These are phyloP conservation scores for Asteroscopus sphinx DNA, from an alignment of 2,888 invertebrate species.

Conservation along the genomic window DNA sequence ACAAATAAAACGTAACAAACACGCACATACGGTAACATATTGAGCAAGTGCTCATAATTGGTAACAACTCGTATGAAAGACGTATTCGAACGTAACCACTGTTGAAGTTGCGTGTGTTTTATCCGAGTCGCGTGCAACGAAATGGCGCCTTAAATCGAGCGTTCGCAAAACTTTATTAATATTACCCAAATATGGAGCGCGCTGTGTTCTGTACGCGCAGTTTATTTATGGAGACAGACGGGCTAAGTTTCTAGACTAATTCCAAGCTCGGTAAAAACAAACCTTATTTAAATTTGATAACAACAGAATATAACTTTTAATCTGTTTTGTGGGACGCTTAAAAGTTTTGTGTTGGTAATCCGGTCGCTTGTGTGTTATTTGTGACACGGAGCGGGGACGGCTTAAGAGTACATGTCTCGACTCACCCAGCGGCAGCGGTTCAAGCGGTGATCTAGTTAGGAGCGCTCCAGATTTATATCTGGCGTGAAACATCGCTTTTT, in stretches of 20 bases:
- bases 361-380: slow-evolving; percentile 23
- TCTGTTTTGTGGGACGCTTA: slow-evolving; percentile 31
- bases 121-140: slow-evolving; percentile 28
- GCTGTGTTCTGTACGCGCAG: neutral
- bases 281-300: slow-evolving; percentile 32
- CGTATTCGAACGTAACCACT: neutral
- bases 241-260: slow-evolving; percentile 33
- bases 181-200: slow-evolving; percentile 33
- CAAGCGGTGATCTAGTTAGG: slow-evolving; percentile 8
- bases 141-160: slow-evolving; percentile 32
- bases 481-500: slow-evolving; percentile 24
- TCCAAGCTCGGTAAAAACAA: slow-evolving; percentile 33
- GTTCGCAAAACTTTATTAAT: slow-evolving; percentile 37
- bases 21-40: slow-evolving; percentile 15
- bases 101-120: slow-evolving; percentile 17
- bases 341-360: slow-evolving; percentile 32
- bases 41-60: neutral
- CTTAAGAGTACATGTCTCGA: slow-evolving; percentile 4
- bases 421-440: slow-evolving; percentile 8
- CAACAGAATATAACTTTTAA: slow-evolving; percentile 35
- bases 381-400: slow-evolving; percentile 16
- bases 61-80: neutral
- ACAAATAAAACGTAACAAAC: slow-evolving; percentile 10
- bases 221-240: slow-evolving; percentile 26
- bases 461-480: slow-evolving; percentile 18